phyloP scores from a whole-genome alignment of 1,140 invertebrate species.

The Aphis gossypii region DNA sequence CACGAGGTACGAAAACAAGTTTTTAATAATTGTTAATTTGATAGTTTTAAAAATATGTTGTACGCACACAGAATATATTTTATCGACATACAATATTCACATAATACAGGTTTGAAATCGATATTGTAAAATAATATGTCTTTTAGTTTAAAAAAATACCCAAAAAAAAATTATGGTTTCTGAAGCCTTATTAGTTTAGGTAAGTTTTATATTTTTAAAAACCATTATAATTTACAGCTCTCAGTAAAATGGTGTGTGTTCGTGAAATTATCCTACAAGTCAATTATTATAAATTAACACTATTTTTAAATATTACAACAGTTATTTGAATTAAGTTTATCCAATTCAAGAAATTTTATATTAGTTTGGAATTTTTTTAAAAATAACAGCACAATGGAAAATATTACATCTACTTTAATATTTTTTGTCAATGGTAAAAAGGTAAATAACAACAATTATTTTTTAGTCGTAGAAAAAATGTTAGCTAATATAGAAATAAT shows the following conservation, averaged over 20 bases:
- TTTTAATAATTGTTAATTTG: too few species aligned
- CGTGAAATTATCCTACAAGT: background rate
- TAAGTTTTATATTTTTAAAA: background rate
- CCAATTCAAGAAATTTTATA: background rate
- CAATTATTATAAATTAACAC: background rate
- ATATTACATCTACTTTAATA: slow-evolving; percentile 62
- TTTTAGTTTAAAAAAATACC: background rate
- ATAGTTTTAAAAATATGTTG: background rate
- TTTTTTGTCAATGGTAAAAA: slow-evolving; percentile 68
- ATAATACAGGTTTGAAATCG: background rate
- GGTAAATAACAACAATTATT: slow-evolving; percentile 61
- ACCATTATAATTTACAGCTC: background rate
- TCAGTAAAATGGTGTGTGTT: background rate
- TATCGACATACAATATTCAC: background rate
- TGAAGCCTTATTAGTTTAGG: background rate
- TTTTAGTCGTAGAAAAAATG: background rate
- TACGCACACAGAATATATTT: background rate
- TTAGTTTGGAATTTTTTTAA: background rate
- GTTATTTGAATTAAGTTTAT: background rate
- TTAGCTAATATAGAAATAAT: background rate
- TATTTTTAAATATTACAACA: background rate
- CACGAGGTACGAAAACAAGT: too few species aligned
- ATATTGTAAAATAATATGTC: background rate
- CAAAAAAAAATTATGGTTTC: background rate
- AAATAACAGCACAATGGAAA: background rate